phyloP scores from a whole-genome alignment of 2,113 vertebrate genomes.

The Percina caprodes region DNA sequence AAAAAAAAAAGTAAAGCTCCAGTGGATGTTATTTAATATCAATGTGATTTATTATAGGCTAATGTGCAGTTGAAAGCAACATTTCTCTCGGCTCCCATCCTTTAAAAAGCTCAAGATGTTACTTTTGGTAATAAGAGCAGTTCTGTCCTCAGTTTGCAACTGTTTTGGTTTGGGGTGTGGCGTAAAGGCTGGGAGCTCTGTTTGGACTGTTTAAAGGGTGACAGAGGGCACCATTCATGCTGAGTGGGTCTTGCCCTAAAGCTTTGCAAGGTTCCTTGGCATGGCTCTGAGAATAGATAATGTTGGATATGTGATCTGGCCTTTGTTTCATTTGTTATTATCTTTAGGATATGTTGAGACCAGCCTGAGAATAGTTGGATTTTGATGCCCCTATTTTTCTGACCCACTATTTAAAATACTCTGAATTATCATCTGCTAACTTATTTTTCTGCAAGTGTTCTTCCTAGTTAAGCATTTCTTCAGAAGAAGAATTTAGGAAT shows the following conservation, averaged over 20 bases:
- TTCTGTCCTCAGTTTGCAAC: constrained; percentile 44
- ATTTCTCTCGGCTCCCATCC: not conserved
- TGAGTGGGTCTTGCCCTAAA: not conserved
- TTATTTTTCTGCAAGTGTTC: not conserved
- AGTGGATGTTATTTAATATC: not conserved
- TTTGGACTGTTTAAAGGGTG: constrained; percentile 60
- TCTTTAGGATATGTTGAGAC: not conserved
- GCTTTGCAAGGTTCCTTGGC: constrained; percentile 3
- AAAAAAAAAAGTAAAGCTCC: not conserved
- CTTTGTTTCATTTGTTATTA: not conserved
- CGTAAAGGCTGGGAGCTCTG: constrained; percentile 41
- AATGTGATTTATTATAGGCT: not conserved
- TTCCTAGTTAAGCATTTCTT: not conserved
- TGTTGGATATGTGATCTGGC: not conserved
- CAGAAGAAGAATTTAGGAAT: not conserved
- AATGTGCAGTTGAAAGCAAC: not conserved
- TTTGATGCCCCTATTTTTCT: not conserved
- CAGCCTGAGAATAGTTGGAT: not conserved
- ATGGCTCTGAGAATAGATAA: not conserved
- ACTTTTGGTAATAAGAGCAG: constrained; percentile 40
- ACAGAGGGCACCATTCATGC: constrained; percentile 76
- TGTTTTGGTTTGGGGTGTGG: constrained; percentile 70
- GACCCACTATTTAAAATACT: not conserved
- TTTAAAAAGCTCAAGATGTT: not conserved
- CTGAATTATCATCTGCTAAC: not conserved